These are phyloP conservation scores for Cydia splendana DNA, from an alignment of 1,140 invertebrate species.

Conservation along the genomic window DNA sequence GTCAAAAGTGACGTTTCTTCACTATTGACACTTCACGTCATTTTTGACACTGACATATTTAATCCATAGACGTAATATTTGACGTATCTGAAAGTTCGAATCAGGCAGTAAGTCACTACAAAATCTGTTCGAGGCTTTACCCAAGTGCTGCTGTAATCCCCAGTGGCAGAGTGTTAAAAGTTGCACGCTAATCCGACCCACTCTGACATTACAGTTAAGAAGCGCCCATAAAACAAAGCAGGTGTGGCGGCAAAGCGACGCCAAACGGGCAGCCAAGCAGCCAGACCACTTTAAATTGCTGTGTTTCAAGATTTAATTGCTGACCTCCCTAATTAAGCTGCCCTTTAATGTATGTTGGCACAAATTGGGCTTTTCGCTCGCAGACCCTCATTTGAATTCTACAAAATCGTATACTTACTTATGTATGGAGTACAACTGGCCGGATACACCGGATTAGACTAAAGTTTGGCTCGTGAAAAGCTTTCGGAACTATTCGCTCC, in stretches of 20 bases:
- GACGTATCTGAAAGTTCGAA: too few relatives aligned
- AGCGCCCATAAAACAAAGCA: conserved; percentile 7
- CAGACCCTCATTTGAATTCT: conserved; percentile 22
- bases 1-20: too few relatives aligned
- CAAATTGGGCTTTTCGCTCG: conserved; percentile 23
- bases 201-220: conserved; percentile 13
- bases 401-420: neutral
- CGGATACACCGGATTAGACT: neutral
- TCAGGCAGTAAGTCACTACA: neutral
- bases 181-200: neutral
- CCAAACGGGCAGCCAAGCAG: conserved; percentile 15
- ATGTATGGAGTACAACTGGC: neutral
- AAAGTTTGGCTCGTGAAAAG: conserved; percentile 16
- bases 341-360: conserved; percentile 22
- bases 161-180: neutral
- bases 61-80: too few relatives aligned
- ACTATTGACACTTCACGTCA: too few relatives aligned
- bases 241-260: neutral
- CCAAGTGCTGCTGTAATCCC: neutral
- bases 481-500: conserved; percentile 8
- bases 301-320: conserved; percentile 44
- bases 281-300: conserved; percentile 32
- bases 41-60: too few relatives aligned
- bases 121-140: neutral
- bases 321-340: conserved; percentile 40